Percentiles rank a stretch among this genome's conserved stretches.
phyloP scores from a whole-genome alignment of 2,113 vertebrate genomes.

The Ranitomeya variabilis region DNA sequence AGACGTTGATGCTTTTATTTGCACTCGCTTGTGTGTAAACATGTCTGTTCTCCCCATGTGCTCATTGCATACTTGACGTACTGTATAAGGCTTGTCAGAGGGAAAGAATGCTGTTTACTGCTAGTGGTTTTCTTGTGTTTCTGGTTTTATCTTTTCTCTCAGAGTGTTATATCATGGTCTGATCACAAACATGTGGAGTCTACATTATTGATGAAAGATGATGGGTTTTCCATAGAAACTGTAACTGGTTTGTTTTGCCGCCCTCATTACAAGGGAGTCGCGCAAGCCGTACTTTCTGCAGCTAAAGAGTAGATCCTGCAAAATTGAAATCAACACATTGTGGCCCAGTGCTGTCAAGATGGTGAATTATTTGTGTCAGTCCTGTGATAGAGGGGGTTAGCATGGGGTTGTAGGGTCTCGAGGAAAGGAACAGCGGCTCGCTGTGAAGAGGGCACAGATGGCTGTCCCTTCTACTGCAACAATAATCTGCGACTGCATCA shows the following conservation, averaged over 20 bases:
- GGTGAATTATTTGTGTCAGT: slow-evolving; percentile 47
- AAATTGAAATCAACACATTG: slow-evolving; percentile 11
- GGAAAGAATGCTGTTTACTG: background rate
- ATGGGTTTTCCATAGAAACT: slow-evolving; percentile 21
- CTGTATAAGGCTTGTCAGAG: background rate
- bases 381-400: background rate
- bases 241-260: background rate
- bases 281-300: background rate
- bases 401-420: slow-evolving; percentile 21
- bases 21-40: background rate
- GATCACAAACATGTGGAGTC: slow-evolving; percentile 19
- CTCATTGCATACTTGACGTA: background rate
- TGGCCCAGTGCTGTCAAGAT: slow-evolving; percentile 33
- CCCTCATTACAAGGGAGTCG: background rate
- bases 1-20: background rate
- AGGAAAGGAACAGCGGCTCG: slow-evolving; percentile 46
- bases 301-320: slow-evolving; percentile 7
- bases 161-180: slow-evolving; percentile 16
- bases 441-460: slow-evolving; percentile 62
- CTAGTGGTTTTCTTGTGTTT: slow-evolving; percentile 17
- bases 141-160: background rate
- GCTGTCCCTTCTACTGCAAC: slow-evolving; percentile 57
- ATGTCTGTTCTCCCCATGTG: background rate
- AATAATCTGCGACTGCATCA: slow-evolving; percentile 60
- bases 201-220: slow-evolving; percentile 40